phyloP scores from a whole-genome alignment of 2,888 invertebrate genomes.

The Gymnocheta viridis region DNA sequence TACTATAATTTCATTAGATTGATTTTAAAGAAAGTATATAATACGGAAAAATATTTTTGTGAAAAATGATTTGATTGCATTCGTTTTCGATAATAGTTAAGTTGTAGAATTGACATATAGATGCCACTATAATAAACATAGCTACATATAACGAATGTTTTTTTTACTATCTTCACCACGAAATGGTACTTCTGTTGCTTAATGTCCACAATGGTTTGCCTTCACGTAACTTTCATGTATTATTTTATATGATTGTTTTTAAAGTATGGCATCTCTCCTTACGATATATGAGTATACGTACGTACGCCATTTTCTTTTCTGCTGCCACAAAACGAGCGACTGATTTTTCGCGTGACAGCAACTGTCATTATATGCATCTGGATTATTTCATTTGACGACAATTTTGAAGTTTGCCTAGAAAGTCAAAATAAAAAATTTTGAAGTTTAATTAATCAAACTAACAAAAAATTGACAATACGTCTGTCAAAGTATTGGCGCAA shows the following conservation, averaged over 20 bases:
- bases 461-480: slow-evolving; percentile 69
- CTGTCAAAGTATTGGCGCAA: slow-evolving; percentile 70
- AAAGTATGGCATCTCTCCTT: slow-evolving; percentile 45
- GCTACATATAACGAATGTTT: not conserved
- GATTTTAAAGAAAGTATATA: too few relatives aligned
- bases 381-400: slow-evolving; percentile 47
- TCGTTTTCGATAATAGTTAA: not conserved
- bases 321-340: slow-evolving; percentile 40
- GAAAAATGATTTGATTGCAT: not conserved
- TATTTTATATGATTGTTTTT: not conserved
- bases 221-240: not conserved
- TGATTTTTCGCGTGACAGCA: slow-evolving; percentile 52
- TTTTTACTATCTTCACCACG: not conserved
- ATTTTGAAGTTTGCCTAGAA: slow-evolving; percentile 70
- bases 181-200: too few relatives aligned
- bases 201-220: too few relatives aligned
- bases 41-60: too few relatives aligned
- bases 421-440: slow-evolving; percentile 69
- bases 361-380: slow-evolving; percentile 49
- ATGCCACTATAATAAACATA: not conserved
- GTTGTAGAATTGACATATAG: slow-evolving; percentile 2
- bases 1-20: too few relatives aligned
- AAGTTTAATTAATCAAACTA: slow-evolving; percentile 71
- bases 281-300: not conserved
- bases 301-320: slow-evolving; percentile 61